Conservation (phyloP, 2,888 invertebrate species). For the Vandiemenella viatica region DNA sequence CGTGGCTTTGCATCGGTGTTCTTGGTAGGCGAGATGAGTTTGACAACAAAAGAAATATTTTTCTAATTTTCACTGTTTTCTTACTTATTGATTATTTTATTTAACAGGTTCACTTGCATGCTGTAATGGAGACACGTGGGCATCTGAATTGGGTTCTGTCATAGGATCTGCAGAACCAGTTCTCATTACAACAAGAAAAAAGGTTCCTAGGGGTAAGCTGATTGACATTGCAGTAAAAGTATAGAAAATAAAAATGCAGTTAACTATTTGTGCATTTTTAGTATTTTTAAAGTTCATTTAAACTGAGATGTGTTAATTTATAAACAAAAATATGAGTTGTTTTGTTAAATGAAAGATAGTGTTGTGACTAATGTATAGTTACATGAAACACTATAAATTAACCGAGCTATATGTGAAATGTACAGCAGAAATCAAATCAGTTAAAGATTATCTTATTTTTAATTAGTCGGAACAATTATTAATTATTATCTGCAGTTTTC, state of each 20-base stretch:
- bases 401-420: no score
- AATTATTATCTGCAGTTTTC: no score
- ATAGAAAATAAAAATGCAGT: background rate
- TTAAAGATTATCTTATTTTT: no score
- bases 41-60: no score
- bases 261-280: background rate
- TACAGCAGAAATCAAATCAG: no score
- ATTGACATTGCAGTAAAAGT: background rate
- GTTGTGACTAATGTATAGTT: no score
- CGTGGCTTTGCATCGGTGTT: slow-evolving; percentile 68
- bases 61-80: no score
- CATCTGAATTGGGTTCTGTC: slow-evolving; percentile 74
- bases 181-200: slow-evolving; percentile 55
- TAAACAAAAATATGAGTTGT: no score
- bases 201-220: slow-evolving; percentile 66
- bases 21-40: slow-evolving; percentile 49
- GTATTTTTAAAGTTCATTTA: background rate
- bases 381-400: no score
- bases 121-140: slow-evolving; percentile 81
- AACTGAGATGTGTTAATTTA: no score
- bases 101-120: slow-evolving; percentile 54
- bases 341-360: no score
- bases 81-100: background rate
- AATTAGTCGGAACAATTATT: no score
- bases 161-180: slow-evolving; percentile 50